phyloP scores from a whole-genome alignment of 2,888 invertebrate species.

The Liopterus haemorrhoidalis region DNA sequence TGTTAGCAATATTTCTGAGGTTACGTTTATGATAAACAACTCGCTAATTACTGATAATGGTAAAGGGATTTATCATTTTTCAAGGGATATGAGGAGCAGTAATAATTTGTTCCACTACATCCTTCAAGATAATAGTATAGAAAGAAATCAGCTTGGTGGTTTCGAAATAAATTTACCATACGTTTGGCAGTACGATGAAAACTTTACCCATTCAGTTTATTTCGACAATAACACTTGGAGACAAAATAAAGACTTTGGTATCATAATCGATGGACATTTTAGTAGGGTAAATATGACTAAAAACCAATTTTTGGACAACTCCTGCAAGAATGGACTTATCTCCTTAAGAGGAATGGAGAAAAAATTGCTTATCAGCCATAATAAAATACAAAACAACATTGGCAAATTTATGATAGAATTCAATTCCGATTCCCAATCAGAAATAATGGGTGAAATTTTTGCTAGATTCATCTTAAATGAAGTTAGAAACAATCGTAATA shows the following conservation, averaged over 20 bases:
- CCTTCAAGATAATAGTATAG: constrained; percentile 78
- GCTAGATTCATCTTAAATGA: constrained; percentile 75
- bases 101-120: constrained; percentile 97
- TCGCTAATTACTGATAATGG: constrained; percentile 83
- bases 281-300: constrained; percentile 80
- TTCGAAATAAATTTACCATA: constrained; percentile 86
- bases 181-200: constrained; percentile 92
- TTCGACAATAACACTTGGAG: constrained; percentile 84
- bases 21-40: constrained; percentile 82
- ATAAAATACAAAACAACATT: constrained; percentile 71
- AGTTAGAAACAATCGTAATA: constrained; percentile 62
- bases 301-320: constrained; percentile 79
- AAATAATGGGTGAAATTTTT: constrained; percentile 78
- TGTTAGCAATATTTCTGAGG: constrained; percentile 81
- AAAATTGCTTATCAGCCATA: constrained; percentile 75
- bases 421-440: constrained; percentile 85
- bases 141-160: constrained; percentile 79
- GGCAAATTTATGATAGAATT: constrained; percentile 83
- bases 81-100: constrained; percentile 87
- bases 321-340: constrained; percentile 73
- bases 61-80: constrained; percentile 80
- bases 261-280: constrained; percentile 89
- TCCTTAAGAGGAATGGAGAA: constrained; percentile 94
- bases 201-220: constrained; percentile 85
- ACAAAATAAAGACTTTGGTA: constrained; percentile 76